A percentile compares a stretch with the other conserved stretches of the same genome.
These are phyloP conservation scores for Caenorhabditis latens DNA, from an alignment of 1,140 invertebrate genomes.

Conservation along the genomic window DNA sequence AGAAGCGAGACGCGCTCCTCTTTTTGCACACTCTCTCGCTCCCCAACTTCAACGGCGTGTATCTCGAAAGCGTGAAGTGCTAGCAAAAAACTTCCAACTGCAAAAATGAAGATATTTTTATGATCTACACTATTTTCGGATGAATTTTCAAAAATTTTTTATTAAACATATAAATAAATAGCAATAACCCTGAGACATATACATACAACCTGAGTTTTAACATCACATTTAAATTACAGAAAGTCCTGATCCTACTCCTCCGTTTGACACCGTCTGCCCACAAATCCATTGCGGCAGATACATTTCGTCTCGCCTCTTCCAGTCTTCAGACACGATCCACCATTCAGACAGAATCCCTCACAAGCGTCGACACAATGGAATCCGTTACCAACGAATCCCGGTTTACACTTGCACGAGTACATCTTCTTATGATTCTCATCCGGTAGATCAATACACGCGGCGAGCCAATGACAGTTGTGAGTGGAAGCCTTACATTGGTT, in stretches of 20 bases:
- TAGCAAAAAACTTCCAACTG: too few relatives aligned
- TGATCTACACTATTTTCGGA: too few relatives aligned
- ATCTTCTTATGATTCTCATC: conserved; percentile 81
- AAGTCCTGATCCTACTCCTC: too few relatives aligned
- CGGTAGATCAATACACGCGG: conserved; percentile 87
- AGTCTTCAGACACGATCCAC: conserved; percentile 61
- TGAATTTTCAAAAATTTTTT: too few relatives aligned
- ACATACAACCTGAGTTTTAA: too few relatives aligned
- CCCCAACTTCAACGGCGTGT: too few relatives aligned
- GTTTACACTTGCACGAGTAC: conserved; percentile 91
- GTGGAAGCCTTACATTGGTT: conserved; percentile 66
- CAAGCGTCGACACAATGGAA: conserved; percentile 74
- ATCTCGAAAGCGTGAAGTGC: too few relatives aligned
- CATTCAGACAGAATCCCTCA: conserved; percentile 62
- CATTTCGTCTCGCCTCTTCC: conserved; percentile 60
- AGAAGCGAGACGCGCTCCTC: too few relatives aligned
- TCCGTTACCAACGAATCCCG: conserved; percentile 86
- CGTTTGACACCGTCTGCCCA: conserved; percentile 54
- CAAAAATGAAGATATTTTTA: too few relatives aligned
- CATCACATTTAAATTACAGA: too few relatives aligned
- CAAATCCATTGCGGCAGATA: conserved; percentile 59
- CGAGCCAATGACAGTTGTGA: conserved; percentile 79
- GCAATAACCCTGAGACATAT: not conserved
- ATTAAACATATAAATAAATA: too few relatives aligned
- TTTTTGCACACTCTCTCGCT: too few relatives aligned